Percentiles rank a stretch among this genome's conserved stretches.
Conservation (phyloP, 2,888 invertebrate species). For the Drosophila cognata region DNA sequence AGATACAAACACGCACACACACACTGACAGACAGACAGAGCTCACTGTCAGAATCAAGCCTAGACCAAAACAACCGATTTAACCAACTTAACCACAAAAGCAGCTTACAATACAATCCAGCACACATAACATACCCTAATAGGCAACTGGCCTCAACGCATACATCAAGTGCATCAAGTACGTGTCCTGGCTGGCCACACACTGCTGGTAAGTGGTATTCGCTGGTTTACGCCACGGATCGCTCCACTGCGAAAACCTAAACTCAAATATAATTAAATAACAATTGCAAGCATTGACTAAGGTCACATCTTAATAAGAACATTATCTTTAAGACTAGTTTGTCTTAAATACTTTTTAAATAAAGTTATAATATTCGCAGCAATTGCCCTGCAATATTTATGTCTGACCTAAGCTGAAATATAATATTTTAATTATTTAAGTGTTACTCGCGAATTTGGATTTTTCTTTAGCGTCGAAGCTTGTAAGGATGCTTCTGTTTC, state of each 20-base stretch:
- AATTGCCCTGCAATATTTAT: not conserved
- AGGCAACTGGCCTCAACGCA: not conserved
- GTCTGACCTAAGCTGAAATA: not conserved
- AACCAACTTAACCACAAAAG: constrained; percentile 40
- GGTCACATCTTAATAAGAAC: not conserved
- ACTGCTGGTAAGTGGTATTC: constrained; percentile 39
- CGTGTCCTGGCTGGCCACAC: constrained; percentile 16
- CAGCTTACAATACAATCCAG: constrained; percentile 48
- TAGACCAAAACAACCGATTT: constrained; percentile 42
- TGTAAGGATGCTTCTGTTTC: not conserved
- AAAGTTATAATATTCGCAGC: not conserved
- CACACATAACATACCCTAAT: constrained; percentile 3
- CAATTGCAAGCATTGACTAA: not conserved
- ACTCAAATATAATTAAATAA: not conserved
- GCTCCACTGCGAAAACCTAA: not conserved
- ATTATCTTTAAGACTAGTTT: not conserved
- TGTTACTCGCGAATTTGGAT: not conserved
- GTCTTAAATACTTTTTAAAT: not conserved
- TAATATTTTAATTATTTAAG: not conserved
- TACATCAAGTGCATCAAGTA: constrained; percentile 16
- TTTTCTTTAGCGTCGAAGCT: not conserved
- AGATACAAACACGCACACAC: constrained; percentile 24
- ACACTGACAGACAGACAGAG: not conserved
- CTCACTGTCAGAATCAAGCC: constrained; percentile 5
- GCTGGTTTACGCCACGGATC: no score